These are phyloP conservation scores for Pipistrellus pygmaeus DNA, from an alignment of 2,797 vertebrate species.

Conservation along the genomic window DNA sequence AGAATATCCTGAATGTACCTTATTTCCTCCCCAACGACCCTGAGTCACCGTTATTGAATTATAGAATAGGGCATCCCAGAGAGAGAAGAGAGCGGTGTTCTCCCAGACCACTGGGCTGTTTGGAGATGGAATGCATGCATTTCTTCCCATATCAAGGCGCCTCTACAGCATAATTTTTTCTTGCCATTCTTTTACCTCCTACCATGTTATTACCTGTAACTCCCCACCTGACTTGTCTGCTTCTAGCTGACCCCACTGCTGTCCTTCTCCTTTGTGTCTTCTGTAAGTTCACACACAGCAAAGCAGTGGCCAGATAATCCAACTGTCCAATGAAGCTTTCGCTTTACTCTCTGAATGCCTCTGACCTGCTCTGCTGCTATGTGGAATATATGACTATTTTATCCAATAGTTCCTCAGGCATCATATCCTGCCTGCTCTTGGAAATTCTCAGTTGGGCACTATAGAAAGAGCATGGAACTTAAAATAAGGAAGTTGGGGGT, in stretches of 20 bases:
- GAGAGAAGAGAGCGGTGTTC: neutral
- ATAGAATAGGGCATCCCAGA: neutral
- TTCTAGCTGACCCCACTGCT: rapidly evolving
- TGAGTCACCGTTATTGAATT: neutral
- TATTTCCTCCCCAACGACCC: neutral
- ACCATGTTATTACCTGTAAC: neutral
- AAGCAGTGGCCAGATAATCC: neutral
- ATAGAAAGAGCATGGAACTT: neutral
- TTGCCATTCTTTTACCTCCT: neutral
- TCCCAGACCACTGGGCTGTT: neutral
- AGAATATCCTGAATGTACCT: neutral
- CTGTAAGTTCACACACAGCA: neutral
- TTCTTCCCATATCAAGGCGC: neutral
- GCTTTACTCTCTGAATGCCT: neutral
- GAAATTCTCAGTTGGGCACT: neutral
- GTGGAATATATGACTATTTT: neutral
- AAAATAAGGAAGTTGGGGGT: neutral
- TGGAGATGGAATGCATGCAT: neutral
- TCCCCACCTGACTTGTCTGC: neutral
- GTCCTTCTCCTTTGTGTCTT: neutral
- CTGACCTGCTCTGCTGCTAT: neutral
- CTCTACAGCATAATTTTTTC: neutral
- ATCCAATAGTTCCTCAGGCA: neutral
- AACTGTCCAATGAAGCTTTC: neutral
- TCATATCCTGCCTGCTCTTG: neutral